Evolutionary conservation across 2,113 vertebrate species (phyloP).

Genomic region (Rhagologus leucostigma): DNA sequence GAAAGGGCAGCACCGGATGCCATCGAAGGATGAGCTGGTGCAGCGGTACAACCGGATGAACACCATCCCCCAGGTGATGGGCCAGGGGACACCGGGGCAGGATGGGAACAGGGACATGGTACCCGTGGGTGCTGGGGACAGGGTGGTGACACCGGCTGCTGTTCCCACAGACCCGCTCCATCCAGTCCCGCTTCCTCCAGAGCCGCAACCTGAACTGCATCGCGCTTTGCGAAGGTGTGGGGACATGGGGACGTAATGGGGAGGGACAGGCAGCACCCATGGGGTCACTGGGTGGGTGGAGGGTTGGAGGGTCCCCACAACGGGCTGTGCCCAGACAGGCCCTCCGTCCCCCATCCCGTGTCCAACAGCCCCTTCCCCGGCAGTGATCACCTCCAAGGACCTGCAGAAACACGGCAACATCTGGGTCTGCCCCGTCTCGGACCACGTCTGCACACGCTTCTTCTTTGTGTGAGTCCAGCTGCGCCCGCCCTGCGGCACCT

Average conservation of each 20-base stretch:
- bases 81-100: rapidly evolving
- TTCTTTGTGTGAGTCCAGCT: conserved; percentile 93
- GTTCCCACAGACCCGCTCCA: conserved; percentile 84
- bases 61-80: conserved; percentile 91
- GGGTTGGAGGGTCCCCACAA: neutral
- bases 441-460: conserved; percentile 98
- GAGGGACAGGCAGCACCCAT: neutral
- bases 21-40: conserved; percentile 96
- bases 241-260: rapidly evolving
- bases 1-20: conserved; percentile 99
- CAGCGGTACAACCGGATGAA: conserved; percentile 98
- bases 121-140: neutral
- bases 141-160: rapidly evolving
- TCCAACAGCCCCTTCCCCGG: neutral
- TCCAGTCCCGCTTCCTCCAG: conserved; percentile 97
- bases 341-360: rapidly evolving
- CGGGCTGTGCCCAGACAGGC: neutral
- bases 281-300: neutral
- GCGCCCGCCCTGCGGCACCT: rapidly evolving
- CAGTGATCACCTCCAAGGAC: conserved; percentile 99
- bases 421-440: conserved; percentile 98
- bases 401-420: conserved; percentile 99
- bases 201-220: conserved; percentile 99
- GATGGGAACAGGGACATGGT: rapidly evolving
- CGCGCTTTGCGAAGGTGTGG: conserved; percentile 94